Base-by-base conservation (phyloP, 2,113 vertebrate species). In the Carassius auratus region DNA sequence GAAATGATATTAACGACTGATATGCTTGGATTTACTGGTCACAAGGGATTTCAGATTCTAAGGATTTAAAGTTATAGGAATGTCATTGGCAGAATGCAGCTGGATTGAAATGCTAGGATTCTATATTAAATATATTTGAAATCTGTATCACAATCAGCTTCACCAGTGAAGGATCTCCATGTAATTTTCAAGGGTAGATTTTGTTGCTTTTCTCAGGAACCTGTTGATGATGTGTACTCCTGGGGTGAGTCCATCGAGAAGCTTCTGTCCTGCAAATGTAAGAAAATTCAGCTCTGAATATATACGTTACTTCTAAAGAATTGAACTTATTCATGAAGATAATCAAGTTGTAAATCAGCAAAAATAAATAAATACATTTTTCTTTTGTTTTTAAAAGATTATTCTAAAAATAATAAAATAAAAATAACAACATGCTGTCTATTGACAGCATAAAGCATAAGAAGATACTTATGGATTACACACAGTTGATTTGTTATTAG, bases 131-230 rank as follows among this genome's bases (percentile, higher is more conserved):
- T 69, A 19, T 42, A 42, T 64, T 82, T 57, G 42, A 86, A 76
- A 76, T 85, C 9, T 48, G 45, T 48, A 48, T 48, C 45, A 48
- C 0, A 48, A 48, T 48, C 80, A 82, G 88, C 84, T 89, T 86
- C 75, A 86, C 85, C 88, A 90, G 93, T 93, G 91, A 96, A 95
- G 95, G 93, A 94, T 94, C 94, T 93, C 89, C 90, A 95, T 96
- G 93, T 93, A 97, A 95, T 96, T 97, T 96, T 98, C 97, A 98
- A 96, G 97, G 95, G 92, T 91, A 97, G 96, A 91, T 97, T 96
- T 91, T 95, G 94, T 93, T 98, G 96, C 96, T 97, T 98, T 93
- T 91, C 95, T 94, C 98, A 97, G 93, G 96, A 96, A 89, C 86
- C 94, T 0, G 4, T 94, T 52, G 94, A 89, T 52, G 96, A 97